A percentile compares a stretch with the other conserved stretches of the same genome.
phyloP scores from a whole-genome alignment of 1,140 invertebrate species.

The Pinna nobilis region DNA sequence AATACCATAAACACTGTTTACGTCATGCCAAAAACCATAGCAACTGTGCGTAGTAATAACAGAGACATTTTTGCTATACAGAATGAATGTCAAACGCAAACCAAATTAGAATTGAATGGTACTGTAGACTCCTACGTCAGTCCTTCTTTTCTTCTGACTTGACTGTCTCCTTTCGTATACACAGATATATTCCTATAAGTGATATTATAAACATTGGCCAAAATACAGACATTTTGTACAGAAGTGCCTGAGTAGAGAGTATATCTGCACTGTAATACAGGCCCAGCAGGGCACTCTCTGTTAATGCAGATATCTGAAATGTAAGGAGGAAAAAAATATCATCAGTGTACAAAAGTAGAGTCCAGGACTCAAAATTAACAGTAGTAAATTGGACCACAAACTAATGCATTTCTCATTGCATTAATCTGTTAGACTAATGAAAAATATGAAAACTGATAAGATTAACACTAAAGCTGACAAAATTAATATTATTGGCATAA shows the following conservation, averaged over 20 bases:
- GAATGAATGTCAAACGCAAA: not conserved
- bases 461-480: too few species aligned
- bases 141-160: not conserved
- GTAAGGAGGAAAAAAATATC: not conserved
- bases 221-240: not conserved
- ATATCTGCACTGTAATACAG: conserved; percentile 3
- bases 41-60: too few species aligned
- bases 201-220: conserved; percentile 7
- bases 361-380: not conserved
- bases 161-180: not conserved
- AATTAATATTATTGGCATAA: too few species aligned
- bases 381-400: not conserved
- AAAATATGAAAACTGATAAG: too few species aligned
- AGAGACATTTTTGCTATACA: too few species aligned
- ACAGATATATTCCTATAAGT: conserved; percentile 17
- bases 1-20: too few species aligned
- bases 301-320: not conserved
- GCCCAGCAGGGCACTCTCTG: not conserved
- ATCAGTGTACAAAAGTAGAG: too few species aligned
- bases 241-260: not conserved
- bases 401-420: not conserved
- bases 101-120: not conserved
- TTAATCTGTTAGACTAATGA: not conserved
- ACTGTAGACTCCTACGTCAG: too few species aligned
- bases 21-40: too few species aligned